Evolutionary conservation across 2,113 vertebrate species (phyloP).

Genomic region (Scolopax mira): DNA sequence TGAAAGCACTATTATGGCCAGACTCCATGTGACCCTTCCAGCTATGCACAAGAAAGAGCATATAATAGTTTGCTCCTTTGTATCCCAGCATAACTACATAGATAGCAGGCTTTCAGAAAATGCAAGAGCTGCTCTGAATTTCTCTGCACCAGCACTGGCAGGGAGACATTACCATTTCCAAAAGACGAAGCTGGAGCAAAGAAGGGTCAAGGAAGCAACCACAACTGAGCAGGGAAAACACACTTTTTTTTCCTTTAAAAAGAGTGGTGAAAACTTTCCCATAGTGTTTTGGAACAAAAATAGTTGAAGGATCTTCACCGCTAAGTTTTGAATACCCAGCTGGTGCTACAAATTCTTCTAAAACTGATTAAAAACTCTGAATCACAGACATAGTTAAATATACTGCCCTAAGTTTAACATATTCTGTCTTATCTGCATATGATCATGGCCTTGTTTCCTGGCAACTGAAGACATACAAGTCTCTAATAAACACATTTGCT

Average conservation of each 20-base stretch:
- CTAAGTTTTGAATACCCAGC: not conserved
- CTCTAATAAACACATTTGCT: not conserved
- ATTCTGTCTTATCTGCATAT: not conserved
- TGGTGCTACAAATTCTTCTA: not conserved
- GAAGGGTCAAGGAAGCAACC: not conserved
- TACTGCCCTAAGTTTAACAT: not conserved
- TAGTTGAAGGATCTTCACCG: accelerated
- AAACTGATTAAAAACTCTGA: not conserved
- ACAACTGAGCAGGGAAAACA: not conserved
- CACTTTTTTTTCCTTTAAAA: not conserved
- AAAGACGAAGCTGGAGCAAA: not conserved
- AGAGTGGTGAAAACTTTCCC: not conserved
- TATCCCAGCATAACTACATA: not conserved
- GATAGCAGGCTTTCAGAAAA: not conserved
- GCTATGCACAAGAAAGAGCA: not conserved
- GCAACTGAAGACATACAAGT: not conserved
- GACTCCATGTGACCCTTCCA: not conserved
- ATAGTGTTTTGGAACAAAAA: not conserved
- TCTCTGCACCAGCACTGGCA: not conserved
- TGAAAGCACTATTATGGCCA: not conserved
- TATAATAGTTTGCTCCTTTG: not conserved
- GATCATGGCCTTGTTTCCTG: not conserved
- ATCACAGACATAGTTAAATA: not conserved
- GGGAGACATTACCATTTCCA: not conserved
- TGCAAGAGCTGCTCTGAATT: not conserved